phyloP scores from a whole-genome alignment of 2,888 invertebrate genomes.

The Idaea aversata region DNA sequence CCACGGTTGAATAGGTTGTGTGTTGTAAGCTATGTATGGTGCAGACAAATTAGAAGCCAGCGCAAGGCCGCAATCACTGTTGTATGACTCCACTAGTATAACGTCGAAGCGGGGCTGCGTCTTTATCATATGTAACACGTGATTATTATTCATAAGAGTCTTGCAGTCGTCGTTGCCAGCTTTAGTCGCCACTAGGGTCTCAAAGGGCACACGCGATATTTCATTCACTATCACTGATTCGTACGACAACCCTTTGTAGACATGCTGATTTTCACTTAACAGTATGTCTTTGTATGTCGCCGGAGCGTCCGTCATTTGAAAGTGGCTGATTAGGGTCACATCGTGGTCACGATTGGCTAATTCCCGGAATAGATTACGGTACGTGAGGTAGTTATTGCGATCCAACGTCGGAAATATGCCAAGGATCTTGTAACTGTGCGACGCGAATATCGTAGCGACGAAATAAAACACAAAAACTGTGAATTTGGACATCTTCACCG shows the following conservation, averaged over 20 bases:
- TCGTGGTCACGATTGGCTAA: conserved; percentile 76
- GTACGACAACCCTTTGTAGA: conserved; percentile 66
- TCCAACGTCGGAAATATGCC: conserved; percentile 77
- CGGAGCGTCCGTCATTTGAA: conserved; percentile 66
- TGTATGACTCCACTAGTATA: conserved; percentile 86
- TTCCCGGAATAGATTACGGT: conserved; percentile 72
- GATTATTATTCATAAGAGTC: conserved; percentile 71
- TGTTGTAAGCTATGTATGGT: conserved; percentile 82
- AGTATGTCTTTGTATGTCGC: conserved; percentile 78
- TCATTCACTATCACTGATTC: conserved; percentile 74
- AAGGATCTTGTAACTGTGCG: conserved; percentile 70
- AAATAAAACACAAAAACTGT: conserved; percentile 48
- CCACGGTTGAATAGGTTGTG: conserved; percentile 79
- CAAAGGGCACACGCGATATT: conserved; percentile 71
- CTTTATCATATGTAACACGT: conserved; percentile 74
- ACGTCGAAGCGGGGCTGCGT: conserved; percentile 83
- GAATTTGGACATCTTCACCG: conserved; percentile 54
- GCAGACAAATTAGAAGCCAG: conserved; percentile 84
- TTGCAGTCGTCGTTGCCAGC: conserved; percentile 75
- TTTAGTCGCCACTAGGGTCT: conserved; percentile 71
- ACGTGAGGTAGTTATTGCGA: conserved; percentile 75
- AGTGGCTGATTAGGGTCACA: conserved; percentile 77
- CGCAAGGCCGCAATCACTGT: conserved; percentile 86
- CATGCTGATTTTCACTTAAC: conserved; percentile 59
- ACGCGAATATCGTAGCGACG: conserved; percentile 49